phyloP scores from a whole-genome alignment of 2,113 vertebrate species.

The Conger conger region DNA sequence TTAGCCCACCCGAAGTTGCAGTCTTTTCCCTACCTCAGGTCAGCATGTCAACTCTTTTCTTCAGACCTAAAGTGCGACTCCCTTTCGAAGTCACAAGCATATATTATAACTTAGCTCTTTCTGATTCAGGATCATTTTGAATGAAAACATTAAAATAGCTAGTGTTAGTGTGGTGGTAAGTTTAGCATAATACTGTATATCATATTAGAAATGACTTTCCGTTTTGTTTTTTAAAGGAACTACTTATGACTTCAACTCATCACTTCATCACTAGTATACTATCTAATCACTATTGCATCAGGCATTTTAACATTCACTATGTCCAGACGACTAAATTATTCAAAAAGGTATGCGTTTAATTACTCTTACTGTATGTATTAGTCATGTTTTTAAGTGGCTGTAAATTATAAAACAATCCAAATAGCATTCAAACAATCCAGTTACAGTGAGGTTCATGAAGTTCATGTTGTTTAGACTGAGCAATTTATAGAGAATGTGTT shows the following conservation, averaged over 20 bases:
- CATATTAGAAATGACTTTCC: too few relatives aligned
- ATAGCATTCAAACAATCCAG: constrained; percentile 45
- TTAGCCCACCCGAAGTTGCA: constrained; percentile 47
- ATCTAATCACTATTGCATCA: background rate
- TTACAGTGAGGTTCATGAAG: constrained; percentile 43
- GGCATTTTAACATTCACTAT: background rate
- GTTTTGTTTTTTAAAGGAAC: too few relatives aligned
- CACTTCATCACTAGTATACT: background rate
- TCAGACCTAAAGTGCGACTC: background rate
- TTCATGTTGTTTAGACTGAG: constrained; percentile 50
- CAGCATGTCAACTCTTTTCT: background rate
- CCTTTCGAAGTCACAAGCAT: background rate
- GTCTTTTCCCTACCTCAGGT: constrained; percentile 26
- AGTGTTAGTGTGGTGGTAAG: too few relatives aligned
- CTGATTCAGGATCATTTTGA: too few relatives aligned
- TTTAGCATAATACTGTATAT: too few relatives aligned
- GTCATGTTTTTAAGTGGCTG: background rate
- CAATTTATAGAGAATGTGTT: constrained; percentile 38
- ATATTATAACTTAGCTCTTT: too few relatives aligned
- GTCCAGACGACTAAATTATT: background rate
- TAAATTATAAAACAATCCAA: background rate
- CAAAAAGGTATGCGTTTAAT: background rate
- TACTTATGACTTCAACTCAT: background rate
- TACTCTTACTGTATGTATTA: background rate
- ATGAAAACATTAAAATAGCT: too few relatives aligned